Percentiles rank a stretch among this genome's conserved stretches.
These are phyloP conservation scores for Macropis europaea DNA, from an alignment of 2,888 invertebrate genomes.

Conservation along the genomic window DNA sequence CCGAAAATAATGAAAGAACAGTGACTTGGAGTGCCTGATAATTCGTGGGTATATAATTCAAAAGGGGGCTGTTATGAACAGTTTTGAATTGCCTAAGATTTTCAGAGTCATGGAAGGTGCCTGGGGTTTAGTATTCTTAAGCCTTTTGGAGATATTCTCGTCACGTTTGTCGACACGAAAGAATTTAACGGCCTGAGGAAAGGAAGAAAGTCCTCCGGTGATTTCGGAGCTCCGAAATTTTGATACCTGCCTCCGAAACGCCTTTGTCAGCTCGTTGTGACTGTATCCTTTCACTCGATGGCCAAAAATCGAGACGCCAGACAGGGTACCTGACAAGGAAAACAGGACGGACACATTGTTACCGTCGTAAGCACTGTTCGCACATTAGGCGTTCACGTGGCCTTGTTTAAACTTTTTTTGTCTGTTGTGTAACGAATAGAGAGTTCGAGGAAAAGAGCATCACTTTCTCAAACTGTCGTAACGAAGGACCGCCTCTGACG, in stretches of 20 bases:
- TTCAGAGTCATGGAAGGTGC: no score
- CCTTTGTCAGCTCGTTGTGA: background rate
- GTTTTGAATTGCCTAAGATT: background rate
- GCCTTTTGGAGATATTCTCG: background rate
- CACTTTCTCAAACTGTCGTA: conserved; percentile 30
- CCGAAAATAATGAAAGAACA: no score
- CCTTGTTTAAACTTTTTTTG: conserved; percentile 29
- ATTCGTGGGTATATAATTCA: no score
- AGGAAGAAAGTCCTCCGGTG: conserved; percentile 15
- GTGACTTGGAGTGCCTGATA: no score
- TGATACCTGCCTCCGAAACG: conserved; percentile 3
- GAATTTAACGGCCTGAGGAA: conserved; percentile 5
- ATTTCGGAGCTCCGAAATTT: conserved; percentile 21
- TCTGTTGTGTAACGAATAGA: conserved; percentile 20
- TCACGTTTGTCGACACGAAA: conserved; percentile 19
- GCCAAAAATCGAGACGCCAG: background rate
- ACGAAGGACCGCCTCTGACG: background rate
- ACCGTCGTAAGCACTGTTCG: background rate
- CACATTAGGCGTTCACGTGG: conserved; percentile 2
- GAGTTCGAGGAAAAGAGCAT: conserved; percentile 26
- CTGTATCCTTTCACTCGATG: background rate
- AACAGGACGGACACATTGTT: background rate
- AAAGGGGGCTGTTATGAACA: no score
- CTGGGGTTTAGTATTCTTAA: no score
- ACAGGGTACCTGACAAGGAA: background rate